Percentiles rank a stretch among this genome's conserved stretches.
Evolutionary conservation across 2,797 vertebrate genomes (phyloP).

Genomic region (Molossus molossus): DNA sequence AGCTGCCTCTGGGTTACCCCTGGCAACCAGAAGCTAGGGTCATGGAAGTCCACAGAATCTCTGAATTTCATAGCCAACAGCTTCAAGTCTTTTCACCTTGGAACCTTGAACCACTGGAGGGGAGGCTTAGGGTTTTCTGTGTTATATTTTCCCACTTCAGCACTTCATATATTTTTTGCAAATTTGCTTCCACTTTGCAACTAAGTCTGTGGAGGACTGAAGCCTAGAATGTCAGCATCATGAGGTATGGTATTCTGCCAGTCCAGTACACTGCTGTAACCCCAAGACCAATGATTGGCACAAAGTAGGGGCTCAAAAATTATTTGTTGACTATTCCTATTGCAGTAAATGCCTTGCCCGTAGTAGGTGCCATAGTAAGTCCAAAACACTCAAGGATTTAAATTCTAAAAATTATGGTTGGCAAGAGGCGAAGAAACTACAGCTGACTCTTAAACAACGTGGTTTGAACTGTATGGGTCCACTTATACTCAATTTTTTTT

Average conservation of each 20-base stretch:
- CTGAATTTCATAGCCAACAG: conserved; percentile 32
- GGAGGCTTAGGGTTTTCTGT: background rate
- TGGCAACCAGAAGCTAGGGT: conserved; percentile 74
- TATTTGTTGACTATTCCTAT: background rate
- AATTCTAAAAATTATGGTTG: conserved; percentile 4
- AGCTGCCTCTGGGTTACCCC: conserved; percentile 70
- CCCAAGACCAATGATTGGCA: background rate
- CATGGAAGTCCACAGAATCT: conserved; percentile 14
- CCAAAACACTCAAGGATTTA: background rate
- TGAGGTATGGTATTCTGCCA: background rate
- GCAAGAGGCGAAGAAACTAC: background rate
- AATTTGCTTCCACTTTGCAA: background rate
- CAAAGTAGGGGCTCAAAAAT: background rate
- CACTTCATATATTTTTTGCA: background rate
- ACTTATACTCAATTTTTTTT: background rate
- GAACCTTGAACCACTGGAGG: conserved; percentile 16
- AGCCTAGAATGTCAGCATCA: background rate
- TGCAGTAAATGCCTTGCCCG: background rate
- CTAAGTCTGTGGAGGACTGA: background rate
- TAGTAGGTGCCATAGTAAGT: background rate
- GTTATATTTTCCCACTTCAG: background rate
- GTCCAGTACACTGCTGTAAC: background rate
- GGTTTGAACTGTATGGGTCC: background rate
- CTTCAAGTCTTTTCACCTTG: background rate
- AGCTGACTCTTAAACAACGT: background rate